Evolutionary conservation across 1,140 invertebrate species (phyloP).

Genomic region (Hylaeus volcanicus): DNA sequence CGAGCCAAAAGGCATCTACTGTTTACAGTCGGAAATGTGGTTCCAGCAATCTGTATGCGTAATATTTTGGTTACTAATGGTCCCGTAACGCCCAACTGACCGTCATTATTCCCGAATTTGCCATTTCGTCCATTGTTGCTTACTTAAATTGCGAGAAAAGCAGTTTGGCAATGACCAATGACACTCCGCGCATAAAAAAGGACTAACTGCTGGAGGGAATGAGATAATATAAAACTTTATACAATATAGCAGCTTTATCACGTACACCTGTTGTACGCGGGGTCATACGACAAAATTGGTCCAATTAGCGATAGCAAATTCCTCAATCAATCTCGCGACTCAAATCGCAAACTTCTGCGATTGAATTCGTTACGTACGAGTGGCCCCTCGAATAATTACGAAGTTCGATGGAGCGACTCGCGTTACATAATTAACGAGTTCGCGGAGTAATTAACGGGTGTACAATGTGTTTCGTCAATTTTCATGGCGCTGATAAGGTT

Average conservation of each 20-base stretch:
- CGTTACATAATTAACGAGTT: conserved; percentile 35
- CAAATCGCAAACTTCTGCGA: background rate
- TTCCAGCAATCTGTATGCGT: no score
- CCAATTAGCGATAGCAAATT: background rate
- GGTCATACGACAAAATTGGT: background rate
- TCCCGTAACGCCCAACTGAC: no score
- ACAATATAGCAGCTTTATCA: background rate
- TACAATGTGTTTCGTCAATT: background rate
- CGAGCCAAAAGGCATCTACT: no score
- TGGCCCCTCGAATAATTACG: conserved; percentile 6
- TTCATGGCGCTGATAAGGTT: conserved; percentile 3
- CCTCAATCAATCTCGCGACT: background rate
- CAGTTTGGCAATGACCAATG: no score
- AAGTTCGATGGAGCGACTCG: conserved; percentile 6
- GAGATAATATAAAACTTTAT: no score
- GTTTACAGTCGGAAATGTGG: no score
- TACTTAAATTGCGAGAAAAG: no score
- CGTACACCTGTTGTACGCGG: no score
- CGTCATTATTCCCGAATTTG: no score
- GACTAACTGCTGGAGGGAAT: background rate
- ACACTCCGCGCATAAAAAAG: no score
- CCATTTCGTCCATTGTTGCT: no score
- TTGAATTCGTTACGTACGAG: background rate
- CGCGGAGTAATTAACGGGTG: conserved; percentile 12
- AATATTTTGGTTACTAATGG: no score